Evolutionary conservation across 2,113 vertebrate genomes (phyloP).

Genomic region (Mobula hypostoma): DNA sequence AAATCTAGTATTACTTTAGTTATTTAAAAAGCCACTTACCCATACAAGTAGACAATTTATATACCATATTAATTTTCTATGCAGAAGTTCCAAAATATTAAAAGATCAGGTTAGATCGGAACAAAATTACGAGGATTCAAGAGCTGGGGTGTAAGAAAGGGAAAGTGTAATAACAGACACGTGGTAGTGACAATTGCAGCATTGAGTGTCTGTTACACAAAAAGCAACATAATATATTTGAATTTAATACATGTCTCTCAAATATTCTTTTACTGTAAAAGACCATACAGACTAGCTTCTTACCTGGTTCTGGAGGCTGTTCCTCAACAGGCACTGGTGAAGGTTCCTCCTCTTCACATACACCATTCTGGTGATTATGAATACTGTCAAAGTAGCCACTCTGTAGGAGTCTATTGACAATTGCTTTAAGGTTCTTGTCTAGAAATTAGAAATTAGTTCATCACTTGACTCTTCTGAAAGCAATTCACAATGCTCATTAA

Average conservation of each 20-base stretch:
- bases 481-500: background rate
- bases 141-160: background rate
- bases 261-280: background rate
- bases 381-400: constrained; percentile 87
- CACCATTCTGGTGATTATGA: constrained; percentile 84
- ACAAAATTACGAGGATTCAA: background rate
- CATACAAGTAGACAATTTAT: background rate
- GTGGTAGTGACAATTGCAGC: background rate
- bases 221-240: background rate
- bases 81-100: background rate
- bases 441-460: constrained; percentile 36
- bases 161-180: background rate
- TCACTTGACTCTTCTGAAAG: background rate
- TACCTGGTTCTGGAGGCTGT: constrained; percentile 74
- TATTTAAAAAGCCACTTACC: background rate
- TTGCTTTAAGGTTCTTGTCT: constrained; percentile 88
- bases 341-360: constrained; percentile 75
- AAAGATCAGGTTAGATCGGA: no score
- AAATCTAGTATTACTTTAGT: background rate
- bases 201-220: background rate
- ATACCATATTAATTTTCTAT: background rate
- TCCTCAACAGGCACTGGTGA: constrained; percentile 57
- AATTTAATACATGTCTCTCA: background rate
- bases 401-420: constrained; percentile 79
- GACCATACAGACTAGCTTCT: background rate